Evolutionary conservation across 1,140 invertebrate species (phyloP), one percentile per base, ranked within the genome.

Genomic region (Drosophila ohnishii): DNA sequence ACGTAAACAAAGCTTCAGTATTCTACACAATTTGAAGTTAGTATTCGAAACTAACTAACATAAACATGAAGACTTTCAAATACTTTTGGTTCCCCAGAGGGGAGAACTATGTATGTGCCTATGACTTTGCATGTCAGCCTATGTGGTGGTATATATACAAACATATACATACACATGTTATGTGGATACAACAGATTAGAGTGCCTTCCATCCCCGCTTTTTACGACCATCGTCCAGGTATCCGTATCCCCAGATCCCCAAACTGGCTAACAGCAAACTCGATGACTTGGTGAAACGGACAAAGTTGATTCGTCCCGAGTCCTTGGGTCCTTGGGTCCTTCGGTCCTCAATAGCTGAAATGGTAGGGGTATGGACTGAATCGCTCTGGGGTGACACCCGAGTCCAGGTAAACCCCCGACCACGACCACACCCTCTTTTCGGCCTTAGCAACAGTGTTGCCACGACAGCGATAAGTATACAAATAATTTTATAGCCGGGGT

Each of bases 241-340:
- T 37, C 51, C 51, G 35, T 40, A 69, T 71, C 65, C 67, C 67
- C 53, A 71, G 48, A 56, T 51, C 64, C 62, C 65, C 63, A 69
- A 57, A 55, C 63, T 56, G 32, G 40, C 35, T 9, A 53, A 53
- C 50, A 53, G 50, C 50, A 35, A 53, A n/a, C 40, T 30, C 42
- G 44, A 48, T 70, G 67, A 71, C 65, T 70, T 39, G 51, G 65
- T 42, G 47, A 71, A 66, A 45, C 45, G 44, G 30, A 44, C 57
- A 61, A 44, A 30, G 65, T 66, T 66, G 61, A 69, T 66, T 69
- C 61, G 64, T 67, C 64, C 64, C 64, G 64, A 62, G 63, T 63
- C 58, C 30, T 32, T 30, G 25, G 34, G 39, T 30, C 37, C 55
- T 35, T 19, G 50, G 55, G 51, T 39, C 34, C 35, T 58, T 57